phyloP scores from a whole-genome alignment of 2,888 invertebrate species.

The Acrobasis consociella region DNA sequence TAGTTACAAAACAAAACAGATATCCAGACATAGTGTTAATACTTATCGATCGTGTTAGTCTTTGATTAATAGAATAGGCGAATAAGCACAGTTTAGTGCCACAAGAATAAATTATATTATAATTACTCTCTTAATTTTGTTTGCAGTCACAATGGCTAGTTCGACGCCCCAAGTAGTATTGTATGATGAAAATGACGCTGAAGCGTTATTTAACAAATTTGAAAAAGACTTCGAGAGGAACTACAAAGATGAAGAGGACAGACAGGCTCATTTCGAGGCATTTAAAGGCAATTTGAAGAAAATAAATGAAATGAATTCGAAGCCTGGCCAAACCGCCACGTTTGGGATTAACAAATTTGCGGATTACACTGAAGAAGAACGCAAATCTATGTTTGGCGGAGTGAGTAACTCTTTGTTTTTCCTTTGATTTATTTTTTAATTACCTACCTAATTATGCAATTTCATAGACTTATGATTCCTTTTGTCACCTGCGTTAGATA shows the following conservation, averaged over 20 bases:
- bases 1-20: no score
- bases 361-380: slow-evolving; percentile 33
- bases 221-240: slow-evolving; percentile 41
- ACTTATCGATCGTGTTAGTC: no score
- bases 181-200: slow-evolving; percentile 44
- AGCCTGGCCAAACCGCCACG: slow-evolving; percentile 29
- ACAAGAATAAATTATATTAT: neutral
- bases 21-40: no score
- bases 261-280: slow-evolving; percentile 40
- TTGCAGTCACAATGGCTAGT: neutral
- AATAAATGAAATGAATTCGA: slow-evolving; percentile 43
- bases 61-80: no score
- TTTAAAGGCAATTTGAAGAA: slow-evolving; percentile 42
- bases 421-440: no score
- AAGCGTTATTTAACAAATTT: slow-evolving; percentile 45
- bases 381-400: slow-evolving; percentile 29
- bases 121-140: neutral
- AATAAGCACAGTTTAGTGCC: no score
- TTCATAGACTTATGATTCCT: no score
- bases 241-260: slow-evolving; percentile 50
- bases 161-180: neutral
- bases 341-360: slow-evolving; percentile 51
- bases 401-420: neutral
- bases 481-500: no score
- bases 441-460: no score